Conservation (phyloP, 2,797 vertebrate genomes). For the Eulemur rubriventer region DNA sequence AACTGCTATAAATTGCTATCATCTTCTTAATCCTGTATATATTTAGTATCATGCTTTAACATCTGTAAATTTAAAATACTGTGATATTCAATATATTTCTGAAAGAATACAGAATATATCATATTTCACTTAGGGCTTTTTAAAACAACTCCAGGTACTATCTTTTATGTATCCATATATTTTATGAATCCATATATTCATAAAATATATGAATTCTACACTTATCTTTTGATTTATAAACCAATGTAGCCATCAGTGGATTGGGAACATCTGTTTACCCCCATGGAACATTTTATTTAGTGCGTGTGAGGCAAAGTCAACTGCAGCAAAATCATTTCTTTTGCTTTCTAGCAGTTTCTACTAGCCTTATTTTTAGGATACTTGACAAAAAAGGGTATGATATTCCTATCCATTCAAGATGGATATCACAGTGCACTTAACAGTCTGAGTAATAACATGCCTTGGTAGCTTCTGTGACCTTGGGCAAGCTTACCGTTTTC, state of each 20-base stretch:
- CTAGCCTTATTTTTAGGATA: background rate
- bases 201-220: background rate
- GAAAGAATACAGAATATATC: background rate
- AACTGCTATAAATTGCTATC: background rate
- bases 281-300: background rate
- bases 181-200: too few species aligned
- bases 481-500: background rate
- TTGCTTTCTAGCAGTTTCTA: background rate
- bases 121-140: slow-evolving; percentile 18
- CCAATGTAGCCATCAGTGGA: background rate
- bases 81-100: background rate
- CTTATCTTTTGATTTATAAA: background rate
- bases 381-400: background rate
- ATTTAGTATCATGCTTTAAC: background rate
- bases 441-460: background rate
- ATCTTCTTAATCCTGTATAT: background rate
- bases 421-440: background rate
- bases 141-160: background rate
- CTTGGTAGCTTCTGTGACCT: background rate
- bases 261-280: background rate
- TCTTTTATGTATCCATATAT: background rate
- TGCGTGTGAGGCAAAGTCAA: background rate
- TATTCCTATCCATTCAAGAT: background rate
- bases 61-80: background rate
- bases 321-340: background rate